Conservation (phyloP, 2,113 vertebrate genomes). For the Nycticebus coucang region DNA sequence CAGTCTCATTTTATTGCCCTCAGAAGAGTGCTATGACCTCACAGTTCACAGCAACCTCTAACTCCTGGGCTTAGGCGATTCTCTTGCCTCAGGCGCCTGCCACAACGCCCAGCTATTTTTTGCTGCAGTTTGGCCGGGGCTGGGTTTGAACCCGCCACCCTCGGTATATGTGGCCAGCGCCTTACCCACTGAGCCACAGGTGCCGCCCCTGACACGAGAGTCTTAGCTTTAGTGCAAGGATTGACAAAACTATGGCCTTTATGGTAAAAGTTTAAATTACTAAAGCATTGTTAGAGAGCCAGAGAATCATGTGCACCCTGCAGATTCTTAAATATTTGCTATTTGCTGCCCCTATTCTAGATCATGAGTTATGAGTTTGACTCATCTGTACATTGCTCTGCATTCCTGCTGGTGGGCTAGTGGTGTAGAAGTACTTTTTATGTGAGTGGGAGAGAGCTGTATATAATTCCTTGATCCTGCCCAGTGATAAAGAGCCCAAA, state of each 20-base stretch:
- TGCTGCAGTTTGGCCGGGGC: no score
- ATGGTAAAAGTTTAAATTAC: not conserved
- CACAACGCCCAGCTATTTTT: no score
- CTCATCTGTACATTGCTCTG: not conserved
- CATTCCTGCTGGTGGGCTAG: not conserved
- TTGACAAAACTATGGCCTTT: not conserved
- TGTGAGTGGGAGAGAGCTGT: no score
- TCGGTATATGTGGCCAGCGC: no score
- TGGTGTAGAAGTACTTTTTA: not conserved
- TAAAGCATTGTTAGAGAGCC: not conserved
- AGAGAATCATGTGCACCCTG: not conserved
- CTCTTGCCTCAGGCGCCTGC: no score
- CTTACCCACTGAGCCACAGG: no score
- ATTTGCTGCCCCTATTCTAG: not conserved
- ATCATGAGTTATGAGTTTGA: not conserved
- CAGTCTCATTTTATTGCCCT: no score
- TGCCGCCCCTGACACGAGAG: not conserved
- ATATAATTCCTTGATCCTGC: not conserved
- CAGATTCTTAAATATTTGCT: not conserved
- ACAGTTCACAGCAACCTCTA: no score
- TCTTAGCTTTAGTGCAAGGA: not conserved
- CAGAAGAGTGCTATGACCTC: no score
- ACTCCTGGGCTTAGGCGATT: no score
- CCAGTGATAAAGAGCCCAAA: not conserved
- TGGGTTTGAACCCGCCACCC: no score